These are phyloP conservation scores for Eolophus roseicapilla DNA, from an alignment of 2,113 vertebrate genomes.

Conservation along the genomic window DNA sequence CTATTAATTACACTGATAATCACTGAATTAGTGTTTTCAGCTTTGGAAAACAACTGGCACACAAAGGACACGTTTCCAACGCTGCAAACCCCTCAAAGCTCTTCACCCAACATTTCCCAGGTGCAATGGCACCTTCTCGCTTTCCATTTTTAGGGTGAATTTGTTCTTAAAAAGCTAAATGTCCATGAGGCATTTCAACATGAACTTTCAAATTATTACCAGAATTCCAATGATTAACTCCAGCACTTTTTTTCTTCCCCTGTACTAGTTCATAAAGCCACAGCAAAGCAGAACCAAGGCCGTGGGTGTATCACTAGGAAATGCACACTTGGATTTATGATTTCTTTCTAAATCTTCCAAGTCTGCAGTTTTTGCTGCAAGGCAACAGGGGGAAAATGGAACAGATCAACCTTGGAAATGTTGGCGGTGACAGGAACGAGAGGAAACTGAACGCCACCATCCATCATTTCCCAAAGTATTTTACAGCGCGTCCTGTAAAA, in stretches of 20 bases:
- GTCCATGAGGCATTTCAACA: not conserved
- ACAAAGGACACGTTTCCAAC: not conserved
- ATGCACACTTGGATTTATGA: not conserved
- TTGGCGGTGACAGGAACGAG: rapidly evolving
- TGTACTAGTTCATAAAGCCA: not conserved
- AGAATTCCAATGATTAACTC: not conserved
- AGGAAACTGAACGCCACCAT: not conserved
- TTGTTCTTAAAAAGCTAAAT: not conserved
- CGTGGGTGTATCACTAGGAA: not conserved
- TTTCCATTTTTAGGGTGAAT: not conserved
- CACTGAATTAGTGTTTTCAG: not conserved
- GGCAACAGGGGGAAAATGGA: not conserved
- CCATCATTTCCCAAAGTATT: not conserved
- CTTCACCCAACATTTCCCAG: not conserved
- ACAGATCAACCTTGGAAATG: not conserved
- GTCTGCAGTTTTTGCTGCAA: not conserved
- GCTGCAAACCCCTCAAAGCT: not conserved
- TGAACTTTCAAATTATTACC: not conserved
- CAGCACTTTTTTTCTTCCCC: not conserved
- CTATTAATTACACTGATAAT: not conserved
- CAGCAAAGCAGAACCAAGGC: not conserved
- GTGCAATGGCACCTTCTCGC: not conserved
- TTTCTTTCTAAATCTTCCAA: not conserved
- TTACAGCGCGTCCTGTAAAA: not conserved
- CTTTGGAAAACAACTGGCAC: not conserved